A percentile compares a stretch with the other conserved stretches of the same genome.
Evolutionary conservation across 1,140 invertebrate species (phyloP).

Genomic region (Dreissena polymorpha): DNA sequence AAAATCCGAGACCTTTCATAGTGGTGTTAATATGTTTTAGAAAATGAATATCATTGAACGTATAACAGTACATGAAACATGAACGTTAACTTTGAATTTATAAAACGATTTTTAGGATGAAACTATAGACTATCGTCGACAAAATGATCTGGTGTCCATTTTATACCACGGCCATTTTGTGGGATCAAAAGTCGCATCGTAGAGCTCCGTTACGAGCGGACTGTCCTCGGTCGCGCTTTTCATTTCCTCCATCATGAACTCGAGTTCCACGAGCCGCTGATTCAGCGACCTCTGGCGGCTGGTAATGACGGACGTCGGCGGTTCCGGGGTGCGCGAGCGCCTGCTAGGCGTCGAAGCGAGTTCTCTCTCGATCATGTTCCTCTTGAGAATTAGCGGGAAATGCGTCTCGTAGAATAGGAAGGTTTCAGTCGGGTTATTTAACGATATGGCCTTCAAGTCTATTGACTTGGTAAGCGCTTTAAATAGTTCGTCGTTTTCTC

Average conservation of each 20-base stretch:
- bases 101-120: background rate
- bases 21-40: too few relatives aligned
- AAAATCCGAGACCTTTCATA: too few relatives aligned
- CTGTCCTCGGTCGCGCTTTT: slow-evolving; percentile 27
- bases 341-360: slow-evolving; percentile 3
- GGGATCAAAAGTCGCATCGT: slow-evolving; percentile 39
- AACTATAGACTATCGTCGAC: slow-evolving; percentile 22
- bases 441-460: slow-evolving; percentile 34
- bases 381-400: slow-evolving; percentile 30
- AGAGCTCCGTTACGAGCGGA: slow-evolving; percentile 42
- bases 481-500: slow-evolving; percentile 15
- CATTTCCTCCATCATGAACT: slow-evolving; percentile 34
- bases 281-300: slow-evolving; percentile 19
- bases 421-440: slow-evolving; percentile 24
- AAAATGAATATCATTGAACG: too few relatives aligned
- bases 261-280: slow-evolving; percentile 29
- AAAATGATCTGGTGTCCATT: slow-evolving; percentile 10
- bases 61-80: too few relatives aligned
- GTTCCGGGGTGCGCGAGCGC: slow-evolving; percentile 16
- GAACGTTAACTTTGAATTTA: too few relatives aligned
- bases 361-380: background rate
- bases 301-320: slow-evolving; percentile 23
- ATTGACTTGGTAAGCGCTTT: slow-evolving; percentile 4
- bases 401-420: slow-evolving; percentile 37
- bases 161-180: slow-evolving; percentile 49